Conservation (phyloP, 2,113 vertebrate genomes). For the Gasterosteus aculeatus region DNA sequence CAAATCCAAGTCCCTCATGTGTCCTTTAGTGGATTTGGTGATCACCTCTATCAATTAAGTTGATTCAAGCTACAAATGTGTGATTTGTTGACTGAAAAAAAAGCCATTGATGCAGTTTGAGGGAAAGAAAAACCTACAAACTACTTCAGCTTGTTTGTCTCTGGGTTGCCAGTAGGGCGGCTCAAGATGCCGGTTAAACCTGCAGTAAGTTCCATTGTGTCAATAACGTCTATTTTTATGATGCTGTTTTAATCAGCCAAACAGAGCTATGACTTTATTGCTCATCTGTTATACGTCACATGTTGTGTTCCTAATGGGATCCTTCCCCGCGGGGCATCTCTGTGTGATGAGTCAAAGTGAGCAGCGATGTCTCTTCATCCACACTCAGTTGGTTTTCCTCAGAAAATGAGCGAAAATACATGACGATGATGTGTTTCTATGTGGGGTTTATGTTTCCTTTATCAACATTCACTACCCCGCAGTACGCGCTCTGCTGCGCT, state of each 20-base stretch:
- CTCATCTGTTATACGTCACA: no score
- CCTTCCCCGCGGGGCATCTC: no score
- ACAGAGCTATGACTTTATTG: no score
- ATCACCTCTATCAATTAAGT: not conserved
- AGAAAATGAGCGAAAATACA: slow-evolving; percentile 18
- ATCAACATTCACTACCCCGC: slow-evolving; percentile 74
- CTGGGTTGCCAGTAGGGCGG: no score
- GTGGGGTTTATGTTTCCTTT: not conserved
- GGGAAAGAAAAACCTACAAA: not conserved
- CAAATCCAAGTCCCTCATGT: not conserved
- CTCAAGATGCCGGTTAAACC: no score
- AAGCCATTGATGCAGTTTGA: not conserved
- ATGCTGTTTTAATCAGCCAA: no score
- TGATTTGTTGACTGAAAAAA: not conserved
- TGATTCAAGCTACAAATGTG: not conserved
- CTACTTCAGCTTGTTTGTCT: no score
- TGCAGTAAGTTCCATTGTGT: no score
- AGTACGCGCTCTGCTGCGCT: slow-evolving; percentile 93
- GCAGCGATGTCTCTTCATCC: no score
- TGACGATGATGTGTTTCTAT: not conserved
- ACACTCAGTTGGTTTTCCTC: slow-evolving; percentile 14
- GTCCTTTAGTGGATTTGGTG: not conserved
- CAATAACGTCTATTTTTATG: no score
- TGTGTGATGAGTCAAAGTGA: no score
- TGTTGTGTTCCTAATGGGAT: no score